phyloP scores from a whole-genome alignment of 2,797 vertebrate genomes.

The Tolypeutes matacus region DNA sequence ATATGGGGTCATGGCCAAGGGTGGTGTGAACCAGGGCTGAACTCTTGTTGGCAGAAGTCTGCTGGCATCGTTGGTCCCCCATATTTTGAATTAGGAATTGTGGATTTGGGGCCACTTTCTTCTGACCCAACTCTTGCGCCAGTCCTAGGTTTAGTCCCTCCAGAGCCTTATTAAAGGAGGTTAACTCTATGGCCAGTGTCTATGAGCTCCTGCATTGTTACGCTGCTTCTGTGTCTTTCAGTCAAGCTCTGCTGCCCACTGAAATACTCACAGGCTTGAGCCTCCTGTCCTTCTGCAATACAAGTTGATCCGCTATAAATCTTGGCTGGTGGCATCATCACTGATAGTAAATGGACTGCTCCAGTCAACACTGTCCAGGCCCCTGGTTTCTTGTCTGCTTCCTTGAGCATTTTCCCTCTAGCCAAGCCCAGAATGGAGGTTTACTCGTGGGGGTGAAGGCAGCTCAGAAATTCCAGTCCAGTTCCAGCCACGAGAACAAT shows the following conservation, averaged over 20 bases:
- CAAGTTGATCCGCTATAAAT: not conserved
- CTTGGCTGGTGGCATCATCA: not conserved
- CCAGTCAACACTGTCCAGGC: not conserved
- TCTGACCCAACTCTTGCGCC: not conserved
- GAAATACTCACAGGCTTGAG: not conserved
- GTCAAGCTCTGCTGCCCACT: not conserved
- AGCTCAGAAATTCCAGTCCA: conserved; percentile 38
- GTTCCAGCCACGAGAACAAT: conserved; percentile 1
- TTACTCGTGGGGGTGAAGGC: not conserved
- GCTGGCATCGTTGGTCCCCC: not conserved
- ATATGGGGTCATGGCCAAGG: not conserved
- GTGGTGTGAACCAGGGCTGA: not conserved
- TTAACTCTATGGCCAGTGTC: not conserved
- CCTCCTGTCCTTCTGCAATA: not conserved
- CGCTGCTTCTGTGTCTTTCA: not conserved
- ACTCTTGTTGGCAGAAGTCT: not conserved
- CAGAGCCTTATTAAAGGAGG: not conserved
- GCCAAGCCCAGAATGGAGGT: not conserved
- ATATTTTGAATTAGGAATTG: not conserved
- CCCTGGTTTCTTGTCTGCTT: not conserved
- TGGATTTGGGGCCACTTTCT: not conserved
- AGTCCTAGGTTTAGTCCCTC: not conserved
- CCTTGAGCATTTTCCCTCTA: not conserved
- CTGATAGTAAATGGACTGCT: not conserved
- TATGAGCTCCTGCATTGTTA: not conserved